Conservation (phyloP, 2,797 vertebrate genomes). For the Cephalopachus bancanus region DNA sequence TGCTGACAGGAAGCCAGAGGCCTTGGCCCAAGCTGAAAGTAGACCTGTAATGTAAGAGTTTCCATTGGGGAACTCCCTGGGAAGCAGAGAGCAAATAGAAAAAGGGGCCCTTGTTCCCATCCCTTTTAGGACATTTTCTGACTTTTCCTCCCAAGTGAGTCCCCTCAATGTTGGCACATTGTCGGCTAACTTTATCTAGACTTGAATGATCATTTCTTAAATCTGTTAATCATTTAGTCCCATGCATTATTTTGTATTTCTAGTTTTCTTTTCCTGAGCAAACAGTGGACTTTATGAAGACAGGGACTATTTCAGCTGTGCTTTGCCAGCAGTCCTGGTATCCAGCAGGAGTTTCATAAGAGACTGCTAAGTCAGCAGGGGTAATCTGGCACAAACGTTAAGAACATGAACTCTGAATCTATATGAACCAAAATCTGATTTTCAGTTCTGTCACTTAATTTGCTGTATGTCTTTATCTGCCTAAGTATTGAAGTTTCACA, state of each 20-base stretch:
- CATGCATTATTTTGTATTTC: not conserved
- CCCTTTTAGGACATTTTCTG: not conserved
- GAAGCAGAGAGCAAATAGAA: conserved; percentile 77
- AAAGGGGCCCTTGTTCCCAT: conserved; percentile 14
- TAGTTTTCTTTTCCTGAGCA: not conserved
- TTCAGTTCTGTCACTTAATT: conserved; percentile 23
- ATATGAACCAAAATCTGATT: not conserved
- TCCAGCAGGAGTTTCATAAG: not conserved
- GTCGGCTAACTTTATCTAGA: not conserved
- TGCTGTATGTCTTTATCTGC: not conserved
- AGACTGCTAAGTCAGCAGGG: not conserved
- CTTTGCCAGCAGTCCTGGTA: not conserved
- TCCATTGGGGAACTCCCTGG: conserved; percentile 83
- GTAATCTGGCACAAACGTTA: not conserved
- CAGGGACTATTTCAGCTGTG: not conserved
- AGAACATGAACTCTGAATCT: not conserved
- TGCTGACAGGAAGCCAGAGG: conserved; percentile 99
- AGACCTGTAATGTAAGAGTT: conserved; percentile 90
- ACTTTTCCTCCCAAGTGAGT: not conserved
- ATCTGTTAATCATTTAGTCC: not conserved
- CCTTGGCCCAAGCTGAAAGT: conserved; percentile 99
- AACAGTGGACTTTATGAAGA: not conserved
- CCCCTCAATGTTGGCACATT: not conserved
- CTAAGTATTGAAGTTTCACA: conserved; percentile 15
- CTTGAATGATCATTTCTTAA: not conserved